These are phyloP conservation scores for Chelidonichthys spinosus DNA, from an alignment of 2,797 vertebrate species.

Conservation along the genomic window DNA sequence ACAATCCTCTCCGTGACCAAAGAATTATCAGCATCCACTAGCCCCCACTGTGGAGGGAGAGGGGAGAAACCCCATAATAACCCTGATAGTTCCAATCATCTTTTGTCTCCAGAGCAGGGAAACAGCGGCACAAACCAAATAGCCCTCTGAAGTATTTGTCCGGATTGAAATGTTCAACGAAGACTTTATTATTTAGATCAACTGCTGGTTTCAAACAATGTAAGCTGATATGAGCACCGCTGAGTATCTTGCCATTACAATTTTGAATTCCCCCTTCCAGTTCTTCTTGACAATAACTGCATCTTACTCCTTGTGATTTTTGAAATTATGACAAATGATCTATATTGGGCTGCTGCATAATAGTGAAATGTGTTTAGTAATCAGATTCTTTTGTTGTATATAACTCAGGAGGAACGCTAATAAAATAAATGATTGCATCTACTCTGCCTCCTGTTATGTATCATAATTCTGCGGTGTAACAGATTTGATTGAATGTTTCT, in stretches of 20 bases:
- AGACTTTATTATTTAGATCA: background rate
- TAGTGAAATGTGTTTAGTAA: background rate
- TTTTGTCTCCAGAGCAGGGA: constrained; percentile 56
- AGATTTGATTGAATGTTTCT: constrained; percentile 5
- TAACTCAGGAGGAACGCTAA: background rate
- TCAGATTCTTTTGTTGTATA: background rate
- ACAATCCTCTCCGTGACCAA: constrained; percentile 61
- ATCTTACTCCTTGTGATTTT: constrained; percentile 4
- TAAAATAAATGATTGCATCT: background rate
- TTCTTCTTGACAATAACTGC: background rate
- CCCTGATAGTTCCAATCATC: constrained; percentile 68
- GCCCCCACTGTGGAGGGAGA: constrained; percentile 67
- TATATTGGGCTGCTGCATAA: constrained; percentile 27
- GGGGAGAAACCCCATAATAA: constrained; percentile 69
- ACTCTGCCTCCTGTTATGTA: background rate
- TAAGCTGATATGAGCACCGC: background rate
- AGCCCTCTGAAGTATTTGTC: background rate
- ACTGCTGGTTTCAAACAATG: background rate
- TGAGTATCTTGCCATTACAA: background rate
- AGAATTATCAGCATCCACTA: constrained; percentile 66
- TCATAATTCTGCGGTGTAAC: background rate
- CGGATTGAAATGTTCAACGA: background rate
- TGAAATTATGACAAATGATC: background rate
- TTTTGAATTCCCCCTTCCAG: background rate
- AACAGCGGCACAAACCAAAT: constrained; percentile 59